A percentile compares a stretch with the other conserved stretches of the same genome.
phyloP scores from a whole-genome alignment of 2,797 vertebrate species.

The Brotula barbata region DNA sequence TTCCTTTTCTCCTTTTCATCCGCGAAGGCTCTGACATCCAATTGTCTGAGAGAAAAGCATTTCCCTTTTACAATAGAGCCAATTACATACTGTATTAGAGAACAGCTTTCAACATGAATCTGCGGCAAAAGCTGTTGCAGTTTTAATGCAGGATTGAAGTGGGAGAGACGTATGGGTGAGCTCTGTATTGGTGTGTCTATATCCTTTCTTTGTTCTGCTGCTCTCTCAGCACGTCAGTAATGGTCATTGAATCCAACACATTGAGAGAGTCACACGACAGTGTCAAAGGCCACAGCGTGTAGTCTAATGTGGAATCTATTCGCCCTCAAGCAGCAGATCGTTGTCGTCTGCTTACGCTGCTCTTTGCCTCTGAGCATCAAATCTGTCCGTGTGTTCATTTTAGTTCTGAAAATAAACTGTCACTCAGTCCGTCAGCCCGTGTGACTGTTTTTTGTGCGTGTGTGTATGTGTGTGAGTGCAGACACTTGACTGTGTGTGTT shows the following conservation, averaged over 20 bases:
- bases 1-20: slow-evolving; percentile 47
- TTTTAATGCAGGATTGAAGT: slow-evolving; percentile 39
- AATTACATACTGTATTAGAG: slow-evolving; percentile 49
- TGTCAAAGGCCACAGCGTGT: slow-evolving; percentile 27
- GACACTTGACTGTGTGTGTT: no score
- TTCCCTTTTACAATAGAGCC: slow-evolving; percentile 56
- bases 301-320: slow-evolving; percentile 37
- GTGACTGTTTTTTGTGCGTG: slow-evolving; percentile 28
- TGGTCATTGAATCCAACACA: slow-evolving; percentile 47
- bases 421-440: slow-evolving; percentile 66
- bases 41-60: slow-evolving; percentile 47
- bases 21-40: slow-evolving; percentile 49
- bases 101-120: slow-evolving; percentile 53
- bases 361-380: slow-evolving; percentile 59
- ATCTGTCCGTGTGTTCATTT: slow-evolving; percentile 64
- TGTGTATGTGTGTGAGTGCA: slow-evolving; percentile 22
- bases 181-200: slow-evolving; percentile 19
- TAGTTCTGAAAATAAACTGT: slow-evolving; percentile 70
- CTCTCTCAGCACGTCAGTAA: slow-evolving; percentile 50
- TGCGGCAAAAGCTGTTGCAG: slow-evolving; percentile 25
- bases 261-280: slow-evolving; percentile 36
- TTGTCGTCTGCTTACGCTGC: slow-evolving; percentile 49
- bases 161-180: slow-evolving; percentile 37
- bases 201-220: slow-evolving; percentile 45
- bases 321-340: slow-evolving; percentile 34